These are phyloP conservation scores for Platerodrilus igneus DNA, from an alignment of 2,888 invertebrate genomes.

Conservation along the genomic window DNA sequence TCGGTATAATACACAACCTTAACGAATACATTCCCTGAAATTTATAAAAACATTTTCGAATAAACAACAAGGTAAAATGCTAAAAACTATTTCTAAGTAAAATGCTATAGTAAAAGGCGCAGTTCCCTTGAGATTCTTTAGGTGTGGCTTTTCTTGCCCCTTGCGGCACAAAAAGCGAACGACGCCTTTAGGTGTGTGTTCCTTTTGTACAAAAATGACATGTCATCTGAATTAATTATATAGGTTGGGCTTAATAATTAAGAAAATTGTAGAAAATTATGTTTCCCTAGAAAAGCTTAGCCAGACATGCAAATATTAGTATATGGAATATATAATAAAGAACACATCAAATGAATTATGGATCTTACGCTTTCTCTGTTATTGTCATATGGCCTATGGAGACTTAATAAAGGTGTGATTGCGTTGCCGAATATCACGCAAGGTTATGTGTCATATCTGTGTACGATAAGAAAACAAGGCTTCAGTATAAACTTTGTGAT, in stretches of 20 bases:
- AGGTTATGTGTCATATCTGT: no score
- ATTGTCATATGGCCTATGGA: slow-evolving; percentile 34
- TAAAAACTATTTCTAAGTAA: slow-evolving; percentile 36
- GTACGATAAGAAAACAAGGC: no score
- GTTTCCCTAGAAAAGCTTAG: no score
- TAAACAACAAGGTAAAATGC: no score
- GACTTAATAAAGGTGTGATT: slow-evolving; percentile 33
- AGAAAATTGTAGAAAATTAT: slow-evolving; percentile 26
- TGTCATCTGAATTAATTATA: slow-evolving; percentile 44
- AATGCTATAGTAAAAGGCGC: slow-evolving; percentile 41
- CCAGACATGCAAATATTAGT: slow-evolving; percentile 15
- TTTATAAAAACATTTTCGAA: no score
- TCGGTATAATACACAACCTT: no score
- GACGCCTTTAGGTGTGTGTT: slow-evolving; percentile 41
- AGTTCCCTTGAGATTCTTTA: slow-evolving; percentile 48
- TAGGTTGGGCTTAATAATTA: slow-evolving; percentile 37
- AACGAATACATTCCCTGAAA: no score
- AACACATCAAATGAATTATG: slow-evolving; percentile 33
- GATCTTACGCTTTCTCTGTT: slow-evolving; percentile 33
- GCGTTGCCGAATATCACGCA: slow-evolving; percentile 27
- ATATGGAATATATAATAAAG: slow-evolving; percentile 23
- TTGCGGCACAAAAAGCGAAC: slow-evolving; percentile 29
- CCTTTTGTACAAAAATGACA: slow-evolving; percentile 46
- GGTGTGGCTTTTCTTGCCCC: slow-evolving; percentile 41
- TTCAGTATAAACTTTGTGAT: no score